A percentile compares a stretch with the other conserved stretches of the same genome.
phyloP scores from a whole-genome alignment of 2,797 vertebrate species.

The Notolabrus celidotus region DNA sequence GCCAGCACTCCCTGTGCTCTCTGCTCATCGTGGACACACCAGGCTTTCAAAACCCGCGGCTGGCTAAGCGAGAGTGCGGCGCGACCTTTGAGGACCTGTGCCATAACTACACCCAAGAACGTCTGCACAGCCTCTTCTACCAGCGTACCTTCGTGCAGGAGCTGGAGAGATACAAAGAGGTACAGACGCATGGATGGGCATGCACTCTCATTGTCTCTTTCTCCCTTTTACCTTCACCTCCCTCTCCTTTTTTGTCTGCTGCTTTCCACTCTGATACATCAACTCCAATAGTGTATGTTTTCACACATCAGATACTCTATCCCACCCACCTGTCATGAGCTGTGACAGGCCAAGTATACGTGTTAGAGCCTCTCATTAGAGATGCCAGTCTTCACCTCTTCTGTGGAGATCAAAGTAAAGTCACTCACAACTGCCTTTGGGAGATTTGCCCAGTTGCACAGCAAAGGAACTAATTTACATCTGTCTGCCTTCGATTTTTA shows the following conservation, averaged over 20 bases:
- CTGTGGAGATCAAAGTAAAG: slow-evolving; percentile 77
- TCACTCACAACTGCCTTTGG: slow-evolving; percentile 68
- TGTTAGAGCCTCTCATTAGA: slow-evolving; percentile 75
- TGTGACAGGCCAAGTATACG: slow-evolving; percentile 69
- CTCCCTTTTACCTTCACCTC: slow-evolving; percentile 13
- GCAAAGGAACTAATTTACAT: slow-evolving; percentile 59
- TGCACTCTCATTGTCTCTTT: slow-evolving; percentile 36
- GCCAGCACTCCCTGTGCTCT: slow-evolving; percentile 94
- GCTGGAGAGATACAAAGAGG: slow-evolving; percentile 97
- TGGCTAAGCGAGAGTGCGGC: slow-evolving; percentile 86
- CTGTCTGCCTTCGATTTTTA: slow-evolving; percentile 36
- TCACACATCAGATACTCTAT: slow-evolving; percentile 64
- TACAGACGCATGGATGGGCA: slow-evolving; percentile 47
- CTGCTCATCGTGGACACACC: slow-evolving; percentile 97
- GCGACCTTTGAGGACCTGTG: slow-evolving; percentile 97
- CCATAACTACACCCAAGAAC: slow-evolving; percentile 97
- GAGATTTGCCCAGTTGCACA: slow-evolving; percentile 73
- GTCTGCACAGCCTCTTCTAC: slow-evolving; percentile 95
- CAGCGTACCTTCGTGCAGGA: slow-evolving; percentile 93
- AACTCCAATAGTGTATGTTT: slow-evolving; percentile 65
- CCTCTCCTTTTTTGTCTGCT: slow-evolving; percentile 44
- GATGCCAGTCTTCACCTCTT: slow-evolving; percentile 77
- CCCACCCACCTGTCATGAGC: slow-evolving; percentile 76
- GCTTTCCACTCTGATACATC: slow-evolving; percentile 64
- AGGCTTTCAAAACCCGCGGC: slow-evolving; percentile 94